Evolutionary conservation across 2,797 vertebrate genomes (phyloP).

Genomic region (Crossoptilon crossoptilon): DNA sequence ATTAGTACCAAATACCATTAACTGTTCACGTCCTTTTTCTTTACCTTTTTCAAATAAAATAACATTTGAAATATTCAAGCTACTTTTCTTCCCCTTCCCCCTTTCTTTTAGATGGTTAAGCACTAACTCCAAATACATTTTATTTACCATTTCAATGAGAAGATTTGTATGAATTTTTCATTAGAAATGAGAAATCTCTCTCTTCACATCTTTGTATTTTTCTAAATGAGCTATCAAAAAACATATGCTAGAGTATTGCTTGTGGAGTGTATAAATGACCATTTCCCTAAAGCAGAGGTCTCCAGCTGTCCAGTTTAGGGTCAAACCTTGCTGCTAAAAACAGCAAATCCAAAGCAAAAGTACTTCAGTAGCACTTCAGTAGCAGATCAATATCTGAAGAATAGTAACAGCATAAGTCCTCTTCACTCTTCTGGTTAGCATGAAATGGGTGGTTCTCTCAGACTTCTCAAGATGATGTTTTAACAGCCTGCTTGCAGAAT

Average conservation of each 20-base stretch:
- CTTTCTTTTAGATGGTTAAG: background rate
- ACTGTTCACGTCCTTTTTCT: background rate
- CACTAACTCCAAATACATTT: background rate
- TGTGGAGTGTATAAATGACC: background rate
- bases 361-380: background rate
- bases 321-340: background rate
- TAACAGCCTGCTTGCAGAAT: background rate
- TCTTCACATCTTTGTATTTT: background rate
- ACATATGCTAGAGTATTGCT: accelerated
- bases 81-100: background rate
- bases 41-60: background rate
- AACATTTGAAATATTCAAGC: background rate
- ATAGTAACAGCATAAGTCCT: background rate
- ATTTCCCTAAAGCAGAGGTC: background rate
- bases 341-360: background rate
- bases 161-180: background rate
- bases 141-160: background rate
- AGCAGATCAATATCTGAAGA: background rate
- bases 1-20: background rate
- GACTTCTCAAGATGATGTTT: background rate
- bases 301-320: background rate
- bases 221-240: background rate
- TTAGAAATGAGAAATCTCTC: background rate
- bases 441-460: background rate
- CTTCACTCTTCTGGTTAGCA: background rate